Evolutionary conservation across 2,888 invertebrate genomes (phyloP), one percentile per base, ranked within the genome.

Genomic region (Phyto melanocephala): DNA sequence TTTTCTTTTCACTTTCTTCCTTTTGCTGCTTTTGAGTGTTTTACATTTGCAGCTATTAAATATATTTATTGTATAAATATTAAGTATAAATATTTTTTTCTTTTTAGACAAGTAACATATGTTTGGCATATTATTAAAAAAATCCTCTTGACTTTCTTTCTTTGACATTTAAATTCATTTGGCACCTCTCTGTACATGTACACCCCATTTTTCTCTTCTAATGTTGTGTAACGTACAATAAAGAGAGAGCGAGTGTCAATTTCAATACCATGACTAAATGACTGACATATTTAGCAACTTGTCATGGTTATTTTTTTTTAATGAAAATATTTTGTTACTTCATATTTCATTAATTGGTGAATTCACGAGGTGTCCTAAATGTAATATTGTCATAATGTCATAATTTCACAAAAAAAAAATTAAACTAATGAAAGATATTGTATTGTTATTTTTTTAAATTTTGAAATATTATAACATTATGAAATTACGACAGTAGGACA

Each of bases 221-320:
- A 35, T 15, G 7, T 35, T 17, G 15, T 15, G 10, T 15, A 28
- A 28, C 15, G 1, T 56, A 5, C 35, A 13, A 17, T 35, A 2
- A 15, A n/a, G 7, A n/a, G n/a, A 1, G 8, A 37, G n/a, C 22
- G 6, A 11, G 10, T 17, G 40, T 42, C 15, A 6, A 33, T 45
- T 47, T 33, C 10, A 63, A 42, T 20, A 33, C n/a, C 15, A 40
- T 45, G 33, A 54, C 52, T 45, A 28, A 75, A 47, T 65, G 74
- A 33, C 52, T 63, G 76, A 60, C 50, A 75, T 50, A 67, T 72
- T 72, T 67, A 52, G 15, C 37, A 76, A 52, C 52, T 76, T 60
- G 58, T 60, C 20, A 24, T 47, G 7, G 17, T 37, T 62, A 17
- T 17, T 24, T 45, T 35, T 35, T 60, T 50, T 40, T 45, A 76